These are phyloP conservation scores for Eclectus roratus DNA, from an alignment of 2,113 vertebrate species.

Conservation along the genomic window DNA sequence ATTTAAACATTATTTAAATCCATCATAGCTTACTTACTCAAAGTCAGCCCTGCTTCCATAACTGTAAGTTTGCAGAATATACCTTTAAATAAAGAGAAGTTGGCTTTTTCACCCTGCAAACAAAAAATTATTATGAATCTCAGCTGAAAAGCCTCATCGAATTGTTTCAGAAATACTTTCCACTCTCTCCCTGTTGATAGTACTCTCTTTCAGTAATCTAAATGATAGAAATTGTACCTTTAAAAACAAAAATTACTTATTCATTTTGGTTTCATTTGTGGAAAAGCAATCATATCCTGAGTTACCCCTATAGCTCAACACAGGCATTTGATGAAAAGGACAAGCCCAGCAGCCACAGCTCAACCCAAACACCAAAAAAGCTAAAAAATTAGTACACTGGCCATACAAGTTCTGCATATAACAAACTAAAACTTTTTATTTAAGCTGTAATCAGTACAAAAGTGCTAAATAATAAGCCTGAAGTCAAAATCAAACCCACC, in stretches of 20 bases:
- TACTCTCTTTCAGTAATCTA: neutral
- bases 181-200: neutral
- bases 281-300: neutral
- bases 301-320: neutral
- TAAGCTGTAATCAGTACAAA: neutral
- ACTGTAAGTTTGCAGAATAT: neutral
- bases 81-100: conserved; percentile 32
- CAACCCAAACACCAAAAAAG: neutral
- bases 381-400: neutral
- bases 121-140: neutral
- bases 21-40: conserved; percentile 41
- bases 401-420: neutral
- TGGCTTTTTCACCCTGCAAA: neutral
- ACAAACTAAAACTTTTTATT: neutral
- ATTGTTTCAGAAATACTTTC: neutral
- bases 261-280: neutral
- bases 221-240: neutral
- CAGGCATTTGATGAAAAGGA: neutral
- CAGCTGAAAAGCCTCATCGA: neutral
- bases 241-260: neutral
- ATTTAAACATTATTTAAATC: conserved; percentile 47
- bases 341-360: neutral
- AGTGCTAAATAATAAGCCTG: neutral
- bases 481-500: conserved; percentile 11
- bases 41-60: conserved; percentile 4